Conservation (phyloP, 2,888 invertebrate species). For the Sesia bembeciformis region DNA sequence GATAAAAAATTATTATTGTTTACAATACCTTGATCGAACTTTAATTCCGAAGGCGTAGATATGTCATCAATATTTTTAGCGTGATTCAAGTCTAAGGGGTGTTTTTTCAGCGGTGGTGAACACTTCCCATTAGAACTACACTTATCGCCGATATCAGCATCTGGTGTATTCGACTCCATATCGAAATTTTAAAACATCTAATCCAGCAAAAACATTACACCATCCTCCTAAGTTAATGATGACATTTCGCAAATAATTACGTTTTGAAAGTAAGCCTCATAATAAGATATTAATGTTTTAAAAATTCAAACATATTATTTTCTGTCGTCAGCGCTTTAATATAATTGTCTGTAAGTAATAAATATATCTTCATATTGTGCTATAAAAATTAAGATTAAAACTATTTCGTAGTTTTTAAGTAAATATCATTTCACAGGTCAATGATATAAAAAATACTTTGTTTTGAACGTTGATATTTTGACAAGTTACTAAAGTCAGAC, state of each 20-base stretch:
- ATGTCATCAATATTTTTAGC: conserved; percentile 70
- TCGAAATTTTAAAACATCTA: conserved; percentile 38
- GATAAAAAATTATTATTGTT: conserved; percentile 23
- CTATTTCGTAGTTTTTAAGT: too few species aligned
- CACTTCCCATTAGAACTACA: conserved; percentile 50
- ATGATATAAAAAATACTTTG: too few species aligned
- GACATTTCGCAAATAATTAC: conserved; percentile 25
- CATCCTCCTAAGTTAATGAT: conserved; percentile 32
- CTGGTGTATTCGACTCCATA: conserved; percentile 54
- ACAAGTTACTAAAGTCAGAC: too few species aligned
- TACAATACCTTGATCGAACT: conserved; percentile 79
- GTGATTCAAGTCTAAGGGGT: conserved; percentile 43
- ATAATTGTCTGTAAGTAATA: too few species aligned
- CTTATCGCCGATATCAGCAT: conserved; percentile 39
- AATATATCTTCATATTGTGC: too few species aligned
- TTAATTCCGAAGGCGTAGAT: conserved; percentile 76
- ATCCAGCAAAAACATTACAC: conserved; percentile 60
- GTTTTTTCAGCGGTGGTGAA: conserved; percentile 32
- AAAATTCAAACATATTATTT: too few species aligned
- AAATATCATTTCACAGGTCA: too few species aligned
- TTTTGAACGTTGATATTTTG: too few species aligned
- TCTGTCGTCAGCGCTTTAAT: too few species aligned
- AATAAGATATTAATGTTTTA: too few species aligned
- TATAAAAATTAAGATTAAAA: too few species aligned
- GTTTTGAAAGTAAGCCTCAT: too few species aligned